Percentiles rank a stretch among this genome's conserved stretches.
Evolutionary conservation across 1,140 invertebrate species (phyloP).

Genomic region (Melanaphis sacchari): DNA sequence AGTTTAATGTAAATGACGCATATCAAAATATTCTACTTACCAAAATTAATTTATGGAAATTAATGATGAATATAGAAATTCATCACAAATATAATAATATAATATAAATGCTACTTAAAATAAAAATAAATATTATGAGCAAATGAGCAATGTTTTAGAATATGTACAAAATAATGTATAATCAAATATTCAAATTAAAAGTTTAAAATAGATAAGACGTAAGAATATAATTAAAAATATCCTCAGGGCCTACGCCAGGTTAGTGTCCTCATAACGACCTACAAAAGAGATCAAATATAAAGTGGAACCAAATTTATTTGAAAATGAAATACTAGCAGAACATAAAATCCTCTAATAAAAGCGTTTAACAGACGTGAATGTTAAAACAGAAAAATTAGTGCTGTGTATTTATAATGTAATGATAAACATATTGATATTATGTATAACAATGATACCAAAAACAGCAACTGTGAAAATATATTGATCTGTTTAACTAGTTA

Average conservation of each 20-base stretch:
- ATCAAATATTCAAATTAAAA: background rate
- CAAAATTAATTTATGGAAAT: background rate
- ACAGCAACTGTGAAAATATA: background rate
- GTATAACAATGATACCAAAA: background rate
- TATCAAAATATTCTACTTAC: background rate
- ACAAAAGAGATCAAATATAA: background rate
- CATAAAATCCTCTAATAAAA: background rate
- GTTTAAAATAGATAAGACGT: background rate
- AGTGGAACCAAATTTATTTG: background rate
- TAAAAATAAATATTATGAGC: background rate
- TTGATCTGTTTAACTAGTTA: background rate
- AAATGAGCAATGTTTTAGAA: background rate
- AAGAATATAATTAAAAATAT: background rate
- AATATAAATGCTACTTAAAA: background rate
- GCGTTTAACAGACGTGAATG: background rate
- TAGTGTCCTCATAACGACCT: background rate
- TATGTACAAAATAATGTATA: background rate
- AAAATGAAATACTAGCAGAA: background rate
- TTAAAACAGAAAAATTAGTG: background rate
- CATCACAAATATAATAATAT: background rate
- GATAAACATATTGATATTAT: constrained; percentile 16
- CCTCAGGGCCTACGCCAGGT: background rate
- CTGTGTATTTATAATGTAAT: background rate
- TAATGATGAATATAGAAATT: background rate
- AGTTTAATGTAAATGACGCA: background rate